Evolutionary conservation across 2,113 vertebrate genomes (phyloP).

Genomic region (Odontophorus gujanensis): DNA sequence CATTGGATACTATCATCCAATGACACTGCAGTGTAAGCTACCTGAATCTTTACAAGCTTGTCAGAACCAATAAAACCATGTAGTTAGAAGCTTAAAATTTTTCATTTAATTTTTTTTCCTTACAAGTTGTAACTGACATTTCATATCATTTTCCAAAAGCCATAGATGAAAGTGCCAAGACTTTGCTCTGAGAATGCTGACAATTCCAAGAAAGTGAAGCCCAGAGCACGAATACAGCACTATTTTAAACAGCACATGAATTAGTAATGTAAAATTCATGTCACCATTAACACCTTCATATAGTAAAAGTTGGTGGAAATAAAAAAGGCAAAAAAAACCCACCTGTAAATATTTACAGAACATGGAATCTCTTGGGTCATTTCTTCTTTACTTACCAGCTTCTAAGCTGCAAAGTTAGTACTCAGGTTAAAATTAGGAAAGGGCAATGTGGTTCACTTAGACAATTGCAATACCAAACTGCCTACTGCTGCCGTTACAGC

Average conservation of each 20-base stretch:
- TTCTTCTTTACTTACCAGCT: neutral
- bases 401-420: neutral
- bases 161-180: constrained; percentile 55
- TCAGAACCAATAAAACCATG: constrained; percentile 27
- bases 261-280: constrained; percentile 42
- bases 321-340: neutral
- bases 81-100: neutral
- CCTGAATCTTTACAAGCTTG: neutral
- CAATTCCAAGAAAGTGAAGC: constrained; percentile 50
- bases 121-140: constrained; percentile 55
- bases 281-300: neutral
- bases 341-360: constrained; percentile 4
- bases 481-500: neutral
- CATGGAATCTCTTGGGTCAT: neutral
- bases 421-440: neutral
- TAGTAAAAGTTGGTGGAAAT: neutral
- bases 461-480: neutral
- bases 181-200: constrained; percentile 64
- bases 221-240: neutral
- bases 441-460: neutral
- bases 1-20: neutral
- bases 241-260: constrained; percentile 29
- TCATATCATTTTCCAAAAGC: constrained; percentile 56
- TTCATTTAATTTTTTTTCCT: constrained; percentile 33
- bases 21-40: neutral